phyloP scores from a whole-genome alignment of 37 sponge, comb jelly and placozoan genomes.

The Axinella damicornis region DNA sequence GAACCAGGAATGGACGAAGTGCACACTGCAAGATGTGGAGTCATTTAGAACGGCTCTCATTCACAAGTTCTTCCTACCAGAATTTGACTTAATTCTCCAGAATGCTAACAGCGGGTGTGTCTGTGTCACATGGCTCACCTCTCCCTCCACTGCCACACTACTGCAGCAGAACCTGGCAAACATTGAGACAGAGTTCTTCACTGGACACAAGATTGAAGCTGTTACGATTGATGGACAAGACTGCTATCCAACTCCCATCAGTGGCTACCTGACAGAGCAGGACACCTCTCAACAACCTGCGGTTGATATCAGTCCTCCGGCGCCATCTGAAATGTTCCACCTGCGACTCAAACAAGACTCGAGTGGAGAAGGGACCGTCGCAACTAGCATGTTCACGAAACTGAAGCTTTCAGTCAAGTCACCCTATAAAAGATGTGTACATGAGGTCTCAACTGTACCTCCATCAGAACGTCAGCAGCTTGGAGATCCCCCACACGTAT shows the following conservation, averaged over 20 bases:
- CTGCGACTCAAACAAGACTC: neutral
- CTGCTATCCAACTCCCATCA: neutral
- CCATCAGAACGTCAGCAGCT: no score
- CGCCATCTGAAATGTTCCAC: neutral
- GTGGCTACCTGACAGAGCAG: neutral
- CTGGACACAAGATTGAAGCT: neutral
- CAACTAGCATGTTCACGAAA: neutral
- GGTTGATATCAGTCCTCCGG: neutral
- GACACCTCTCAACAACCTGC: neutral
- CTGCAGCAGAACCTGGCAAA: neutral
- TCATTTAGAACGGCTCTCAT: neutral
- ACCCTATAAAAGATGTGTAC: no score
- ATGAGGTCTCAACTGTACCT: no score
- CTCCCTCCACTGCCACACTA: neutral
- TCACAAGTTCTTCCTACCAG: neutral
- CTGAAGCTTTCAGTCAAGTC: no score
- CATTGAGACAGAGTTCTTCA: neutral
- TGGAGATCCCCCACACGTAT: no score
- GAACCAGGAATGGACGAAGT: neutral
- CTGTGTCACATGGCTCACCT: neutral
- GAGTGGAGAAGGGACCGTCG: neutral
- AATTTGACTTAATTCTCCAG: neutral
- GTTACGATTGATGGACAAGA: neutral
- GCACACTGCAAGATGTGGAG: neutral
- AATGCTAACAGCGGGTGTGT: neutral